phyloP scores from a whole-genome alignment of 2,888 invertebrate genomes.

The Troides helena region DNA sequence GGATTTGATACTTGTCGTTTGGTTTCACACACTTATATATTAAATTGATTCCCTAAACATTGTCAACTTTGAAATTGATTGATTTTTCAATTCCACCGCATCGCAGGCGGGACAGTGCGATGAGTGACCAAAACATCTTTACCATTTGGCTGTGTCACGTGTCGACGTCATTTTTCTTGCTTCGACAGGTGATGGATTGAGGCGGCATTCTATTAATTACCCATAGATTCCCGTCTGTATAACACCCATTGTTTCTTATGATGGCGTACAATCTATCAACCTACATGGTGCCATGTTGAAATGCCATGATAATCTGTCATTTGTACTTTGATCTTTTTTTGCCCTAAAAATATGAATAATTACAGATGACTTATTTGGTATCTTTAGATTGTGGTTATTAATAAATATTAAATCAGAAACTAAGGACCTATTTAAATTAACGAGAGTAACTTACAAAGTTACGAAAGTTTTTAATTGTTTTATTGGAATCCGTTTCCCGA shows the following conservation, averaged over 20 bases:
- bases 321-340: slow-evolving; percentile 47
- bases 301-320: slow-evolving; percentile 69
- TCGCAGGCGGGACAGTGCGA: not conserved
- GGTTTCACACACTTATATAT: not conserved
- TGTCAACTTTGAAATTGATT: not conserved
- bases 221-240: slow-evolving; percentile 62
- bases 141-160: slow-evolving; percentile 14
- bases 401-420: not conserved
- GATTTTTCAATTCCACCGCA: not conserved
- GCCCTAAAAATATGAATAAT: slow-evolving; percentile 8
- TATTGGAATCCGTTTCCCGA: slow-evolving; percentile 45
- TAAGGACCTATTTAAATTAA: not conserved
- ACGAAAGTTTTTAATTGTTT: slow-evolving; percentile 26
- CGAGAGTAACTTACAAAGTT: not conserved
- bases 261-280: slow-evolving; percentile 68
- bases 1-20: not conserved
- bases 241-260: slow-evolving; percentile 66
- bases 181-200: slow-evolving; percentile 61
- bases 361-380: not conserved
- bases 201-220: slow-evolving; percentile 73
- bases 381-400: not conserved
- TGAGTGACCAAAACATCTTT: not conserved
- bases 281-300: slow-evolving; percentile 70
- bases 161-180: slow-evolving; percentile 32
- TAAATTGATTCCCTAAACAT: not conserved